Evolutionary conservation across 2,888 invertebrate species (phyloP), one percentile per base, ranked within the genome.

Genomic region (Miltochrista miniata): DNA sequence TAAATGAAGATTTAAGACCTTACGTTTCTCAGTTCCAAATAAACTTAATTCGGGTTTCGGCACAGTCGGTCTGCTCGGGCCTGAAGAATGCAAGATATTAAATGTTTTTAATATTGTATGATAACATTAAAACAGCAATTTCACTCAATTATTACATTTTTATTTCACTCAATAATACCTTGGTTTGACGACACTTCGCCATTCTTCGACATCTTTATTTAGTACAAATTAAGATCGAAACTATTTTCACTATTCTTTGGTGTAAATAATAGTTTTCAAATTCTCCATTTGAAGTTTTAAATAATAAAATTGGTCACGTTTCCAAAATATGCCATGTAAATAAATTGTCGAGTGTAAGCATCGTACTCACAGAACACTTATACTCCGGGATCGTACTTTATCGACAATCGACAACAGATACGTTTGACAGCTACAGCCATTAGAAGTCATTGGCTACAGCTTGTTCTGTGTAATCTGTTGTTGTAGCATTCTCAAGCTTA

Each of bases 151-250:
- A 15, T 10, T 24, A 24, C 18, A 11, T 10, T 35, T 36, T 14
- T 30, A 41, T 42, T 42, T 54, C 52, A 40, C 41, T 46, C 45
- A 51, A 9, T 46, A 68, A 70, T 93, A 88, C 93, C 92, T 89
- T 93, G 93, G 85, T 92, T 93, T 81, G 94, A 93, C 77, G 94
- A 93, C 90, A 94, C 93, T 87, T 93, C 94, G 87, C 94, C 93
- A 92, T 94, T 94, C 89, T 94, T 95, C 92, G 95, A 95, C 95
- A 95, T 95, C 93, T 87, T 89, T 77, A 63, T 55, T 45, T 84
- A 90, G 81, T 35, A 60, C 51, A 57, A 61, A 69, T 68, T 48
- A 66, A 58, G 54, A 61, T 61, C 18, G 61, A 49, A 37, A 74
- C 63, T 66, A 70, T 73, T 72, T 75, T 73, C 58, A 75, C 68